phyloP scores from a whole-genome alignment of 2,797 vertebrate genomes.

The Melanotaenia nigrans region DNA sequence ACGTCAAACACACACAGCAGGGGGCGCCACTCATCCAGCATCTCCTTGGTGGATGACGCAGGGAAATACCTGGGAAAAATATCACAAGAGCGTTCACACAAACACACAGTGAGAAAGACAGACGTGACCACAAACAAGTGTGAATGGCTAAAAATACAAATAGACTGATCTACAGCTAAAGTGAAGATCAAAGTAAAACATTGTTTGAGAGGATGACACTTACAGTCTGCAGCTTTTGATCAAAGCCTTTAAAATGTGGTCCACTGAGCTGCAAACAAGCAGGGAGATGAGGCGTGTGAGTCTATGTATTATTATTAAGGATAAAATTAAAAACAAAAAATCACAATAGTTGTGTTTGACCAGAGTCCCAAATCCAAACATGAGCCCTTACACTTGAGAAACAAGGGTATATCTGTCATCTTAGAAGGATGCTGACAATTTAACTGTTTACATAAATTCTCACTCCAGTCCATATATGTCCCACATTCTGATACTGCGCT shows the following conservation, averaged over 20 bases:
- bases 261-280: conserved; percentile 88
- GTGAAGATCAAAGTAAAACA: conserved; percentile 57
- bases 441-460: neutral
- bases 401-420: neutral
- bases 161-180: conserved; percentile 48
- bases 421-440: neutral
- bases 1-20: conserved; percentile 96
- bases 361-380: neutral
- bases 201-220: conserved; percentile 78
- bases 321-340: neutral
- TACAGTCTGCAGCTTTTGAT: conserved; percentile 98
- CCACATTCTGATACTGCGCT: no score
- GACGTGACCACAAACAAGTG: conserved; percentile 32
- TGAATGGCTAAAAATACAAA: conserved; percentile 33
- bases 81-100: neutral
- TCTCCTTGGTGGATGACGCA: conserved; percentile 89
- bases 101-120: conserved; percentile 9
- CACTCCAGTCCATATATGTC: no score
- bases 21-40: conserved; percentile 97
- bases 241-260: conserved; percentile 95
- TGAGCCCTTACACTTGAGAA: neutral
- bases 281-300: conserved; percentile 37
- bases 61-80: conserved; percentile 89
- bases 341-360: neutral
- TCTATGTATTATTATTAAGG: neutral